Base-by-base conservation (phyloP, 2,797 vertebrate genomes). In the Cryptoblepharus egeriae region DNA sequence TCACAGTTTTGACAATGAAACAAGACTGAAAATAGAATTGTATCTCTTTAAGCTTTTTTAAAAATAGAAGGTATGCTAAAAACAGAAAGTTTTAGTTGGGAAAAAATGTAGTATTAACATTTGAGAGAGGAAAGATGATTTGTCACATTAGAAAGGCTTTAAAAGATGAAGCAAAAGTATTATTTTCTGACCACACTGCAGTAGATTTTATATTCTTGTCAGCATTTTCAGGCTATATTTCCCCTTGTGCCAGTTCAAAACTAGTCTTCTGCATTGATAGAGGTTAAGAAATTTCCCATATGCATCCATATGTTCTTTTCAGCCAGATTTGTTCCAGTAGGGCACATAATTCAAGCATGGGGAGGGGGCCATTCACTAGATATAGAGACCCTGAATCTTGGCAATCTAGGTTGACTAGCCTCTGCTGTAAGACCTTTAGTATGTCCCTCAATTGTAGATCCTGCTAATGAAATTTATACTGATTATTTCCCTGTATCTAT, bases 11-110 rank as follows among this genome's bases (percentile, higher is more conserved):
- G 42, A 74, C 75, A 82, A 68, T 37, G 45, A 69, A 73, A 63
- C 58, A 61, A 42, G 45, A 49, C 35, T 32, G 45, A 42, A 81
- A 82, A 78, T 78, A 64, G 55, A 82, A 82, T 78, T 52, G n/a
- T 55, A 58, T 79, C 22, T 74, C 37, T 49, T n/a, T 32, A 72
- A 52, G 37, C 67, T 24, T 18, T 68, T 16, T 60, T 49, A 28
- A 70, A 69, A 75, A 75, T 9, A 60, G 57, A 35, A 49, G 32
- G 12, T 32, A 15, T 55, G 71, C 75, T 55, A 60, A 81, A 78
- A 22, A 15, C 57, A 68, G 55, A 72, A 52, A 65, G 52, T 35
- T 30, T 73, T 52, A 26, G 13, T 26, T 37, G 42, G 61, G 20
- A 3, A 2, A 30, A 45, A 68, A 65, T 64, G 35, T 32, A 16